Conservation (phyloP, 2,113 vertebrate species). For the Coreoperca whiteheadi region DNA sequence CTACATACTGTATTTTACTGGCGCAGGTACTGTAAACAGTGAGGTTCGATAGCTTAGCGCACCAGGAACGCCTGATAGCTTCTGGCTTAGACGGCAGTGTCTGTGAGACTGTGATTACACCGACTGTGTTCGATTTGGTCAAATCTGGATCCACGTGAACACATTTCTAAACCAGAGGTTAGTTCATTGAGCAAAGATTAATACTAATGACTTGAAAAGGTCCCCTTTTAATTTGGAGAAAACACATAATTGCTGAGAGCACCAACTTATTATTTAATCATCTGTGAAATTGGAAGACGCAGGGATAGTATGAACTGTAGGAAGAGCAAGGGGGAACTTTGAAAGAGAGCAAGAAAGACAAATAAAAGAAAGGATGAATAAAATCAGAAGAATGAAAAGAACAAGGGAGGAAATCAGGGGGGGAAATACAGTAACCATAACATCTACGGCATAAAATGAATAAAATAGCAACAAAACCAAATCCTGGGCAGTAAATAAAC, state of each 20-base stretch:
- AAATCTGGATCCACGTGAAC: neutral
- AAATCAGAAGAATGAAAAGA: neutral
- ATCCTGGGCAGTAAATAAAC: neutral
- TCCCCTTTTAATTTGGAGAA: neutral
- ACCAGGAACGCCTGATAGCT: conserved; percentile 13
- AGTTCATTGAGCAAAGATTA: neutral
- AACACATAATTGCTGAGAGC: neutral
- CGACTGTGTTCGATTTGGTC: neutral
- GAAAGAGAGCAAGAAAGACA: neutral
- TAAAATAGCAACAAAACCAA: neutral
- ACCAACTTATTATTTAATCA: conserved; percentile 13
- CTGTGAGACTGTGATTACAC: conserved; percentile 24
- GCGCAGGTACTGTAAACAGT: neutral
- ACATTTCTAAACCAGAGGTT: neutral
- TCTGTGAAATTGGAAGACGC: conserved; percentile 26
- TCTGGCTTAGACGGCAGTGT: neutral
- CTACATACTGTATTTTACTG: neutral
- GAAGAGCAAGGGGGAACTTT: neutral
- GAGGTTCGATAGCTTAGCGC: neutral
- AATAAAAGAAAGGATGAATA: neutral
- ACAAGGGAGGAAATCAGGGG: neutral
- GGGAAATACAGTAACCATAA: neutral
- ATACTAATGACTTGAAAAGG: conserved; percentile 8
- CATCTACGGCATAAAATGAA: neutral
- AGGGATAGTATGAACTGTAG: neutral